Conservation (phyloP, 2,888 invertebrate genomes). For the Pheosia gnoma region DNA sequence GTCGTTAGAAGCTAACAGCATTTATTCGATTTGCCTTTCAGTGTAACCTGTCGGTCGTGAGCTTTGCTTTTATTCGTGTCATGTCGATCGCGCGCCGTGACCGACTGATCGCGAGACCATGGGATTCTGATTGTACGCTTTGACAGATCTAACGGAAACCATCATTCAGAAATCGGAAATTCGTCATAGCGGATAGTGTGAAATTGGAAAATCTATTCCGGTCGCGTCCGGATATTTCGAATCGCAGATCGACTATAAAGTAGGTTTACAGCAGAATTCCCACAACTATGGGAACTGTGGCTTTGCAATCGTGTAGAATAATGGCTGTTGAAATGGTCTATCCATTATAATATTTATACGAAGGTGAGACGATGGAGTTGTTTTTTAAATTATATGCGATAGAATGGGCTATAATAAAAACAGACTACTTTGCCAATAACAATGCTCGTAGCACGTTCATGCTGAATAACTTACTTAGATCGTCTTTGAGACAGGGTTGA, state of each 20-base stretch:
- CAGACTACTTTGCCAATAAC: conserved; percentile 35
- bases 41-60: conserved; percentile 20
- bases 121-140: conserved; percentile 30
- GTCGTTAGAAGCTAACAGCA: conserved; percentile 23
- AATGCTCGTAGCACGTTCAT: conserved; percentile 23
- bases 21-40: conserved; percentile 17
- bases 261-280: conserved; percentile 32
- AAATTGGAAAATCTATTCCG: conserved; percentile 39
- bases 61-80: conserved; percentile 36
- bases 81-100: conserved; percentile 60
- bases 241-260: conserved; percentile 25
- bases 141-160: conserved; percentile 51
- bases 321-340: conserved; percentile 28
- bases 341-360: conserved; percentile 17
- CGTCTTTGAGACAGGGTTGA: neutral
- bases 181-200: conserved; percentile 31
- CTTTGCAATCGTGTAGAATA: conserved; percentile 12
- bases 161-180: conserved; percentile 37
- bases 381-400: conserved; percentile 31
- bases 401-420: conserved; percentile 34
- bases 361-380: conserved; percentile 28
- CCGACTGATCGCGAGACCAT: conserved; percentile 50
- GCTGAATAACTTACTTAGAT: conserved; percentile 6
- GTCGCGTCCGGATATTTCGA: conserved; percentile 28
- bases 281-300: conserved; percentile 34